phyloP scores from a whole-genome alignment of 1,140 invertebrate species.

The Philotrypesis tridentata region DNA sequence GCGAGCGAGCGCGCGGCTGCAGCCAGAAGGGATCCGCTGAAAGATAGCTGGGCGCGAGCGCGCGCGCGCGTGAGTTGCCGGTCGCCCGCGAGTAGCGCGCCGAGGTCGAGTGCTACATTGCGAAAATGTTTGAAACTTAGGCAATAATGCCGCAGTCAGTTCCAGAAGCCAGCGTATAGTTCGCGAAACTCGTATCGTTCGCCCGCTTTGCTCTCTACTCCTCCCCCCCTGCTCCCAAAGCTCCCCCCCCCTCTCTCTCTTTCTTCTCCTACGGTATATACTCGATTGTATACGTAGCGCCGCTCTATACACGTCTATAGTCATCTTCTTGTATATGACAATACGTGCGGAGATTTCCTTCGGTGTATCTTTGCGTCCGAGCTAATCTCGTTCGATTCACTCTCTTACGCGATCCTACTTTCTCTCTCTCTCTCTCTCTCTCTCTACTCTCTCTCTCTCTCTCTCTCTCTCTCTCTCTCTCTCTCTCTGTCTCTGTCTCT shows the following conservation, averaged over 20 bases:
- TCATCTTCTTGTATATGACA: not conserved
- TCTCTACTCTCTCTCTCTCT: too few relatives aligned
- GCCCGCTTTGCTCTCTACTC: not conserved
- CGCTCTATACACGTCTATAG: not conserved
- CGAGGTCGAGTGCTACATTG: slow-evolving; percentile 42
- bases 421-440: slow-evolving; percentile 37
- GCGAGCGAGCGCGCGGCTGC: not conserved
- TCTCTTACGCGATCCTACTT: slow-evolving; percentile 2
- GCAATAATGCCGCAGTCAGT: slow-evolving; percentile 66
- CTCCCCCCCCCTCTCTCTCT: not conserved
- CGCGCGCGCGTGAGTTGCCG: not conserved
- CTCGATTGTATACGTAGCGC: slow-evolving; percentile 6
- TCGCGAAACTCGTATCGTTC: slow-evolving; percentile 57
- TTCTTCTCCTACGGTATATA: not conserved
- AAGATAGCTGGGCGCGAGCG: not conserved
- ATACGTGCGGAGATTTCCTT: not conserved
- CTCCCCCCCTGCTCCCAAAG: not conserved
- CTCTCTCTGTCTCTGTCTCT: too few relatives aligned
- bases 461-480: too few relatives aligned
- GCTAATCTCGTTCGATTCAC: not conserved
- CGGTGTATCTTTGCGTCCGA: not conserved
- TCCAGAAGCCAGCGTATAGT: slow-evolving; percentile 60
- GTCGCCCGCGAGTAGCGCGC: not conserved
- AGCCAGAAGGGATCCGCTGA: not conserved
- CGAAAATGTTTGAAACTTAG: slow-evolving; percentile 63